A percentile compares a stretch with the other conserved stretches of the same genome.
These are phyloP conservation scores for Cydia splendana DNA, from an alignment of 1,140 invertebrate species.

Conservation along the genomic window DNA sequence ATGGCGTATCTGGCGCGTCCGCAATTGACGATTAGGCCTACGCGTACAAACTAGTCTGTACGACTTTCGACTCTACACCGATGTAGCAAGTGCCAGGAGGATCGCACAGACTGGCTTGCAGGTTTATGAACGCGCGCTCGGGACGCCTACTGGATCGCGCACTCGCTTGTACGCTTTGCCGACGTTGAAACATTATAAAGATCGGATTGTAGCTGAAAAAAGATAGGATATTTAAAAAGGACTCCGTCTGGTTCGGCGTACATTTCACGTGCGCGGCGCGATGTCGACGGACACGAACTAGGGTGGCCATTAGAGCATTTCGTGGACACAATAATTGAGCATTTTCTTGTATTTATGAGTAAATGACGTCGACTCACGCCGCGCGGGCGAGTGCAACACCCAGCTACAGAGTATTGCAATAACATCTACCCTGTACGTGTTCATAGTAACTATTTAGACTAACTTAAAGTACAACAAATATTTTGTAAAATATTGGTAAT, in stretches of 20 bases:
- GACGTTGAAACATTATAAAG: slow-evolving; percentile 25
- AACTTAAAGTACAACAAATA: slow-evolving; percentile 72
- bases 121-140: slow-evolving; percentile 55
- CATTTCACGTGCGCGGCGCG: slow-evolving; percentile 10
- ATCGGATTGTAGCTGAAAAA: slow-evolving; percentile 19
- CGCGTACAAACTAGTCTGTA: slow-evolving; percentile 55
- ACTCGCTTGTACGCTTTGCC: slow-evolving; percentile 43
- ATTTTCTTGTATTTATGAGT: slow-evolving; percentile 28
- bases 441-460: slow-evolving; percentile 72
- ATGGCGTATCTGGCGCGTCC: slow-evolving; percentile 67
- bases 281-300: slow-evolving; percentile 31
- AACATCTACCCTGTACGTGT: slow-evolving; percentile 77
- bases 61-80: slow-evolving; percentile 19
- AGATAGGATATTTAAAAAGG: slow-evolving; percentile 16
- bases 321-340: not conserved
- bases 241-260: not conserved
- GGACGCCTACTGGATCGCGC: slow-evolving; percentile 61
- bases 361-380: slow-evolving; percentile 36
- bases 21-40: slow-evolving; percentile 78
- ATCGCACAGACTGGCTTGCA: slow-evolving; percentile 43
- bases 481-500: slow-evolving; percentile 61
- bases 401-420: slow-evolving; percentile 74
- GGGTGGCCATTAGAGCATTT: slow-evolving; percentile 29
- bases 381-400: slow-evolving; percentile 55
- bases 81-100: not conserved